These are phyloP conservation scores for Heterodera filipjevi DNA, from an alignment of 2,888 invertebrate species.

Conservation along the genomic window DNA sequence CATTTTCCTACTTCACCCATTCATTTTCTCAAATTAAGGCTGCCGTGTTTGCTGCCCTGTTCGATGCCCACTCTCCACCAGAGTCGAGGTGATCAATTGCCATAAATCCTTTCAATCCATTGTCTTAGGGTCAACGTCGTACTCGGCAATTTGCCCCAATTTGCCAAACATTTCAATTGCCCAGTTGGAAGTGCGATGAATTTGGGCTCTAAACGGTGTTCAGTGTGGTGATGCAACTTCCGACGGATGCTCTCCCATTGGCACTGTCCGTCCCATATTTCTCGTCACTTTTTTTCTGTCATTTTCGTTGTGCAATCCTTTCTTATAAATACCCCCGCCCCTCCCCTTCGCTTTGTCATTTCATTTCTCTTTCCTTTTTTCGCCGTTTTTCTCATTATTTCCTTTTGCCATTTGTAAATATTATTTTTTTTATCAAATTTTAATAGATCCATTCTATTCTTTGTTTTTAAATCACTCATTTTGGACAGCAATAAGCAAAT, in stretches of 20 bases:
- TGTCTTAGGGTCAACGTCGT: conserved; percentile 57
- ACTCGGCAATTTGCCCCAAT: conserved; percentile 61
- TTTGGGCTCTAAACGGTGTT: conserved; percentile 59
- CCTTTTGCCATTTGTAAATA: neutral
- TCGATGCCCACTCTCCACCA: conserved; percentile 32
- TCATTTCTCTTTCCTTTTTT: neutral
- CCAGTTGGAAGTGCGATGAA: conserved; percentile 63
- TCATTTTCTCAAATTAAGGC: neutral
- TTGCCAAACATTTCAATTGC: conserved; percentile 63
- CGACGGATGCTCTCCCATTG: too few relatives aligned
- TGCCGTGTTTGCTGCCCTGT: conserved; percentile 20
- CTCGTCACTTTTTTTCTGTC: too few relatives aligned
- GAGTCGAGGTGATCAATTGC: conserved; percentile 20
- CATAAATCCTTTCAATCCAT: neutral
- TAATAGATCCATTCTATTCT: neutral
- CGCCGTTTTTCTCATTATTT: neutral
- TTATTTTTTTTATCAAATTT: neutral
- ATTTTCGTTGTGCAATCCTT: neutral
- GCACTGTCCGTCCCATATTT: too few relatives aligned
- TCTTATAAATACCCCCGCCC: neutral
- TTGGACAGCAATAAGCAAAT: conserved; percentile 49
- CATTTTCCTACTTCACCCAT: neutral
- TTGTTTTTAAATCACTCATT: neutral
- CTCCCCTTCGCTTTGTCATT: neutral
- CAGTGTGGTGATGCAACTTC: conserved; percentile 51